These are phyloP conservation scores for Borostomias antarcticus DNA, from an alignment of 2,797 vertebrate species.

Conservation along the genomic window DNA sequence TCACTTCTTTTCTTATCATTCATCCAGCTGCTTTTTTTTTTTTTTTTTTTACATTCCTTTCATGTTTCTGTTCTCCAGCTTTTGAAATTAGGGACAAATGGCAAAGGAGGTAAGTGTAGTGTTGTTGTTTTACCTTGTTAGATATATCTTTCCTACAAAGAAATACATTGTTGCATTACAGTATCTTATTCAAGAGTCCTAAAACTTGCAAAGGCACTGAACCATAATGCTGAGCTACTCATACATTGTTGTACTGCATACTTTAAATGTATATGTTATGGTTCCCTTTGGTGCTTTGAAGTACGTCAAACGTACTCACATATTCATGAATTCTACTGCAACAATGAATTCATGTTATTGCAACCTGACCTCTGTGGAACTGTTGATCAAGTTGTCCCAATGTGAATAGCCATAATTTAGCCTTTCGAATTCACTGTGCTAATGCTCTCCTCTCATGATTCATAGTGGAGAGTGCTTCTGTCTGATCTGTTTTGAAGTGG, in stretches of 20 bases:
- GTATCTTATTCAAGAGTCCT: neutral
- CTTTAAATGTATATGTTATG: no score
- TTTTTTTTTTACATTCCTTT: no score
- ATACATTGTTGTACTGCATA: no score
- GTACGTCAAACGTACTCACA: neutral
- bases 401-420: constrained; percentile 11
- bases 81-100: neutral
- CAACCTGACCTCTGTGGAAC: constrained; percentile 2
- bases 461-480: constrained; percentile 35
- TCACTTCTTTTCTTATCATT: neutral
- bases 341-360: constrained; percentile 1
- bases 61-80: neutral
- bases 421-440: constrained; percentile 4
- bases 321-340: neutral
- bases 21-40: no score
- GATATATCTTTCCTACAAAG: no score
- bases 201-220: neutral
- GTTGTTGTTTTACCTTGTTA: no score
- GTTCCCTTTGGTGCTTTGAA: no score
- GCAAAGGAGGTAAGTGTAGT: neutral
- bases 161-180: neutral
- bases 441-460: constrained; percentile 32
- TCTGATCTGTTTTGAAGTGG: constrained; percentile 42
- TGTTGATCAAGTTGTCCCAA: constrained; percentile 8
- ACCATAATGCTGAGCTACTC: neutral